Conservation (phyloP, 2,113 vertebrate species). For the Rynchops niger region DNA sequence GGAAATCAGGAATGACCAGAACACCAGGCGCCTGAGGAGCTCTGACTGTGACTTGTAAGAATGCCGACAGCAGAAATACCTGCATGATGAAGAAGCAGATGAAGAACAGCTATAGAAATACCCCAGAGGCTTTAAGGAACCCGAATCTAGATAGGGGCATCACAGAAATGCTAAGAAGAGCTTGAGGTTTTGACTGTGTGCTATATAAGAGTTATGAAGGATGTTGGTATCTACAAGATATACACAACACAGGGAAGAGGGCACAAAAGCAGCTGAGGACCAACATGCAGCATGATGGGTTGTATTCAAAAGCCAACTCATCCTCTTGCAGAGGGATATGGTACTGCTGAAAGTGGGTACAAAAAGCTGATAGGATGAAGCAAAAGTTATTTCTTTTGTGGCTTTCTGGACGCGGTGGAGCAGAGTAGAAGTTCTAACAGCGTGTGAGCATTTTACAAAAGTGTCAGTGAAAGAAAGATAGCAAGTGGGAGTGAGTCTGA, state of each 20-base stretch:
- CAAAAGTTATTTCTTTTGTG: constrained; percentile 3
- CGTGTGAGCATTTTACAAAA: constrained; percentile 16
- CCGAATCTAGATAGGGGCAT: not conserved
- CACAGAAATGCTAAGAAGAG: not conserved
- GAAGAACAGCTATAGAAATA: not conserved
- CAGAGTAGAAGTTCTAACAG: constrained; percentile 21
- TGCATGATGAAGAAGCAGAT: not conserved
- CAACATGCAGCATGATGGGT: not conserved
- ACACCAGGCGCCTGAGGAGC: not conserved
- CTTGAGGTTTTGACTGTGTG: not conserved
- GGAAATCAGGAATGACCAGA: not conserved
- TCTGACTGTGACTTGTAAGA: not conserved
- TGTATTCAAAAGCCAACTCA: not conserved
- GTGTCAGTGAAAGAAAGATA: not conserved
- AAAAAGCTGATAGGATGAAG: not conserved
- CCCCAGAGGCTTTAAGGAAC: not conserved
- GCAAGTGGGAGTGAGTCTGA: not conserved
- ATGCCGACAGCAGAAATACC: not conserved
- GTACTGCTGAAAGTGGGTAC: not conserved
- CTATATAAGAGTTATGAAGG: not conserved
- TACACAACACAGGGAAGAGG: not conserved
- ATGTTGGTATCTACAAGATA: not conserved
- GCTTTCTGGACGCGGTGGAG: not conserved
- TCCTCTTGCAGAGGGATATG: not conserved
- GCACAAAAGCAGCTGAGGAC: constrained; percentile 11